Percentiles rank a stretch among this genome's conserved stretches.
Conservation (phyloP, 2,797 vertebrate genomes). For the Sebastes steindachneri region DNA sequence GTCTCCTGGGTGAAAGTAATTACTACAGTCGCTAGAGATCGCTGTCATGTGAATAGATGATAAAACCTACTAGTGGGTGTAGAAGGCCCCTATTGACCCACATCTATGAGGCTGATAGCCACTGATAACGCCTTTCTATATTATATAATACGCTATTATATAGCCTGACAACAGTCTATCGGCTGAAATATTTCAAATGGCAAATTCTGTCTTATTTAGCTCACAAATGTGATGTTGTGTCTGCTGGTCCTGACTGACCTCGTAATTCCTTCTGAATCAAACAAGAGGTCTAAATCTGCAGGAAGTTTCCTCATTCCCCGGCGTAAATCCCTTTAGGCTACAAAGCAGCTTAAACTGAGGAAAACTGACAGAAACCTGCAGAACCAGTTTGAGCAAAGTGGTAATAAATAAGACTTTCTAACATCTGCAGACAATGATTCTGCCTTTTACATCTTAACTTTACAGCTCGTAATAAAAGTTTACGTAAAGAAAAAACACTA, state of each 20-base stretch:
- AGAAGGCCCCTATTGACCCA: too few species aligned
- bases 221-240: background rate
- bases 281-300: background rate
- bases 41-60: too few species aligned
- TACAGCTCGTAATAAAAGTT: background rate
- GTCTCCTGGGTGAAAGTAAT: too few species aligned
- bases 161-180: too few species aligned
- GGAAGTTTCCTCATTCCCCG: background rate
- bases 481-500: background rate
- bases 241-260: background rate
- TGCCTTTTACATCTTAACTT: background rate
- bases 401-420: too few species aligned
- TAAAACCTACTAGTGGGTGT: too few species aligned
- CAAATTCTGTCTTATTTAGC: background rate
- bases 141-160: background rate
- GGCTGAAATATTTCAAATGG: background rate
- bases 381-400: background rate
- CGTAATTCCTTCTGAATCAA: background rate
- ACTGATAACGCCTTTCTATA: background rate
- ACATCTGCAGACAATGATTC: background rate
- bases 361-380: background rate
- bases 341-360: background rate
- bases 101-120: too few species aligned
- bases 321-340: background rate
- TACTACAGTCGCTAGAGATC: too few species aligned